Base-by-base conservation (phyloP, 2,113 vertebrate genomes). In the Zingel zingel region DNA sequence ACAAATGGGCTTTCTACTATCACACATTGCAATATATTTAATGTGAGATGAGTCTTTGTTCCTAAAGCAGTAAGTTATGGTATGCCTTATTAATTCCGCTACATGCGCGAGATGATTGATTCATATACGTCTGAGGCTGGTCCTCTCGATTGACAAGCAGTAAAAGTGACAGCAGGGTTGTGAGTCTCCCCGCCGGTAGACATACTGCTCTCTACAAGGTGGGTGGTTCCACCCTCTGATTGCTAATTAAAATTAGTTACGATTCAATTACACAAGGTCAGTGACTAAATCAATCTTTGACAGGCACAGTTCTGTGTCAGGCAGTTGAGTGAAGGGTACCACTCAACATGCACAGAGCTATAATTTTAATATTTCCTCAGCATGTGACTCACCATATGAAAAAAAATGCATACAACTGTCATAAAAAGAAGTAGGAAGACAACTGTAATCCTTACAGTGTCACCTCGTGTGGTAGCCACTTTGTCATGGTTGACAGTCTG, bases 251-350 rank as follows among this genome's bases (percentile, higher is more conserved):
- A 88, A 80, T 94, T 92, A 93, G 88, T 92, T 90, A 92, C 71
- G 81, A 93, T 91, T 93, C 87, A 93, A 91, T 94, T 93, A 94
- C 83, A 85, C 83, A 84, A 94, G 91, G 91, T 92, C 94, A 95
- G 88, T 51, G 83, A 88, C 92, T 90, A 89, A 91, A 92, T 94
- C 93, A 90, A 77, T 90, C 87, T 86, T 78, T 85, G 87, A 84
- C 79, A 74, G 74, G 27, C 56, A 21, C n/a, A 16, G 65, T n/a
- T 86, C 65, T 53, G 63, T 90, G 85, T 86, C 82, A 76, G 56
- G 59, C 74, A 74, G 63, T 66, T 69, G 83, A 83, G 68, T 61
- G 78, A 86, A 69, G 73, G 25, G 61, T 63, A 69, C 53, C 47
- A 7, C 70, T 85, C 74, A 51, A 30, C 72, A 74, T 8, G 15